Conservation (phyloP, 2,888 invertebrate genomes). For the Noctua pronuba region DNA sequence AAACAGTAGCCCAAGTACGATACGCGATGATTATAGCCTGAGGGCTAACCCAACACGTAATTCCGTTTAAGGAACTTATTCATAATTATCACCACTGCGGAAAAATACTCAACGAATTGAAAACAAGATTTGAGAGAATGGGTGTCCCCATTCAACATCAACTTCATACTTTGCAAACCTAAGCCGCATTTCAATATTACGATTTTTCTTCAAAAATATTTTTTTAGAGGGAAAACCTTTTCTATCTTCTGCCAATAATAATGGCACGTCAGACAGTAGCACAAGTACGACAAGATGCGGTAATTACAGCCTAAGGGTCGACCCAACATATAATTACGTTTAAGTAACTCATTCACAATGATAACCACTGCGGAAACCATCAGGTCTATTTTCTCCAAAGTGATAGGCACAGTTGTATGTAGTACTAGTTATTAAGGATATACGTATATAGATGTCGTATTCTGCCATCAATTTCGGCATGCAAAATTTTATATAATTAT, state of each 20-base stretch:
- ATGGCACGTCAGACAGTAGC: slow-evolving; percentile 69
- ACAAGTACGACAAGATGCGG: slow-evolving; percentile 70
- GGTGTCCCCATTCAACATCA: neutral
- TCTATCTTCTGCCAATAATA: slow-evolving; percentile 10
- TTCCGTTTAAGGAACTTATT: slow-evolving; percentile 63
- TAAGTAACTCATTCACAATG: slow-evolving; percentile 12
- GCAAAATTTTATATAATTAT: neutral
- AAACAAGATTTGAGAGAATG: neutral
- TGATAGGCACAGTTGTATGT: neutral
- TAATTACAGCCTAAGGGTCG: slow-evolving; percentile 75
- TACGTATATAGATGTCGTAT: neutral
- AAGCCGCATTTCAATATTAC: neutral
- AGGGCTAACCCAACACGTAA: slow-evolving; percentile 70
- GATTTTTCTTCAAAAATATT: neutral
- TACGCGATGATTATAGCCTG: slow-evolving; percentile 74
- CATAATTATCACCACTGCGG: neutral
- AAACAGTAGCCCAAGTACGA: slow-evolving; percentile 72
- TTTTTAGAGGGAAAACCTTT: neutral
- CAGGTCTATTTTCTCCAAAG: neutral
- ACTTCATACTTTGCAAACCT: neutral
- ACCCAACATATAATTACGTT: slow-evolving; percentile 72
- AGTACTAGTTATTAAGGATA: no score
- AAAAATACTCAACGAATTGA: neutral
- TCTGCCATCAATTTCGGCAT: neutral
- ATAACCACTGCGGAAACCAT: neutral